Conservation (phyloP, 2,113 vertebrate species). For the Brachyistius frenatus region DNA sequence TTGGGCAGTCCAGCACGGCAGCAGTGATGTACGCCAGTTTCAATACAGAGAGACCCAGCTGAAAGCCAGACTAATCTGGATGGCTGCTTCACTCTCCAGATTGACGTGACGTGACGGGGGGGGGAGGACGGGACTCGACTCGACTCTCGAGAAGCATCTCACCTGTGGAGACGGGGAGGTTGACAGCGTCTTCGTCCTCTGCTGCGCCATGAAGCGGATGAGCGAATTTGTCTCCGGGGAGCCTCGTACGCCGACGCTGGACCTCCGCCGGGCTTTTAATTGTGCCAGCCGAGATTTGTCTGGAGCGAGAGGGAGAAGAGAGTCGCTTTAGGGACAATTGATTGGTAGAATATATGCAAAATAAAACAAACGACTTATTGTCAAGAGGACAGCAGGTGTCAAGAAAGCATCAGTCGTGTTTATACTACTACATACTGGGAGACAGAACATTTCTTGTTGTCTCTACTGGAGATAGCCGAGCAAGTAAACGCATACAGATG, state of each 20-base stretch:
- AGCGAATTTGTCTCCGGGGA: constrained; percentile 86
- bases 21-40: neutral
- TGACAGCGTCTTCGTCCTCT: constrained; percentile 72
- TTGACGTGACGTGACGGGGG: neutral
- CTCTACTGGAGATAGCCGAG: neutral
- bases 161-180: constrained; percentile 68
- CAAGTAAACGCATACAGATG: neutral
- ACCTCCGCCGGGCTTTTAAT: constrained; percentile 79
- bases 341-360: neutral
- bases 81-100: neutral
- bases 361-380: neutral
- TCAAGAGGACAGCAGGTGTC: too few relatives aligned
- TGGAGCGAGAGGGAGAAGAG: constrained; percentile 28
- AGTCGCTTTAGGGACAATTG: neutral
- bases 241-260: constrained; percentile 80
- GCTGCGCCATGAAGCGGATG: constrained; percentile 82
- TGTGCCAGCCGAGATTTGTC: constrained; percentile 83
- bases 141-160: constrained; percentile 1
- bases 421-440: too few relatives aligned
- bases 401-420: neutral
- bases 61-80: neutral
- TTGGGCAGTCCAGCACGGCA: neutral
- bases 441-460: neutral
- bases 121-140: too few relatives aligned
- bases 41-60: neutral